Percentiles rank a stretch among this genome's conserved stretches.
These are phyloP conservation scores for Drosophila hydei DNA, from an alignment of 1,140 invertebrate species.

Conservation along the genomic window DNA sequence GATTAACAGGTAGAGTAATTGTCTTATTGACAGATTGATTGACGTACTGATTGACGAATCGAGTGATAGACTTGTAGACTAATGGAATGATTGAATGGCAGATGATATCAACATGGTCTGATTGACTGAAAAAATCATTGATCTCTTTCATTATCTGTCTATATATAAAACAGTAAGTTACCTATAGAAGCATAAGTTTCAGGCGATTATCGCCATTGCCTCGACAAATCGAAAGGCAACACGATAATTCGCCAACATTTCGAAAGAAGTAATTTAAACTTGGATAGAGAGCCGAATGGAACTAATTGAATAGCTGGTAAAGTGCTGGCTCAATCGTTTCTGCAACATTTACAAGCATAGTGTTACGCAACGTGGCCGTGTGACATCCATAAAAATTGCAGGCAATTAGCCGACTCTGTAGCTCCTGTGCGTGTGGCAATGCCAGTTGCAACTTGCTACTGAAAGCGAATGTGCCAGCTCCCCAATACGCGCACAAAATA, in stretches of 20 bases:
- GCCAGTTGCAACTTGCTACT: slow-evolving; percentile 5
- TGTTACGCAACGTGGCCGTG: slow-evolving; percentile 26
- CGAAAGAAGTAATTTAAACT: background rate
- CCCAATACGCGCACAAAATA: slow-evolving; percentile 36
- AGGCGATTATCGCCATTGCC: no score
- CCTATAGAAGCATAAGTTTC: no score
- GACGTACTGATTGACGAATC: background rate
- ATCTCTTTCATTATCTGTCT: no score
- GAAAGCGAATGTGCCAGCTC: slow-evolving; percentile 5
- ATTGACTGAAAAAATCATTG: background rate
- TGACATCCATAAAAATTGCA: slow-evolving; percentile 64
- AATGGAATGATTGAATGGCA: background rate
- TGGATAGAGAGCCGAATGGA: background rate
- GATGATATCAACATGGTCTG: background rate
- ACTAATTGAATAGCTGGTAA: slow-evolving; percentile 23
- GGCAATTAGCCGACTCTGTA: slow-evolving; percentile 61
- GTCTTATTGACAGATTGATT: background rate
- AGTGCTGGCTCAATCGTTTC: slow-evolving; percentile 19
- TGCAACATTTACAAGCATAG: slow-evolving; percentile 33
- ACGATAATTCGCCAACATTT: background rate
- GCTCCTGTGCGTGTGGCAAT: background rate
- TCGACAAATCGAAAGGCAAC: no score
- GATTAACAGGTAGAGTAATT: background rate
- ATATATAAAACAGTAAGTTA: no score
- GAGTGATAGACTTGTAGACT: background rate